Evolutionary conservation across 1,140 invertebrate species (phyloP).

Genomic region (Matsumurasca onukii): DNA sequence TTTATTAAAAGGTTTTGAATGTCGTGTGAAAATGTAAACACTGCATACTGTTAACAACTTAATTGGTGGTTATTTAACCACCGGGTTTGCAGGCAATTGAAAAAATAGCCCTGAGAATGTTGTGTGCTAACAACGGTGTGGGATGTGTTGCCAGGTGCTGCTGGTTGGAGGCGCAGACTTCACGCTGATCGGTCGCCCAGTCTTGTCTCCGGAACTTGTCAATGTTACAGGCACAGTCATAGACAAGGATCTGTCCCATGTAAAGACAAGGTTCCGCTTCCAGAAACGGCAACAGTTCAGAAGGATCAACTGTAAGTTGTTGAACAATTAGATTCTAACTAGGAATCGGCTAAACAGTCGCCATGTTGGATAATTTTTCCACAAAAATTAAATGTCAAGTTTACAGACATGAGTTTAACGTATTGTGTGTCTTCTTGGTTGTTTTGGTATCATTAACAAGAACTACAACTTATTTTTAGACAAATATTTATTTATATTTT

Average conservation of each 20-base stretch:
- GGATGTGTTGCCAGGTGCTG: slow-evolving; percentile 56
- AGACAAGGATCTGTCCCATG: slow-evolving; percentile 85
- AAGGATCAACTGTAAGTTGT: slow-evolving; percentile 40
- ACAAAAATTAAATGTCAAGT: not conserved
- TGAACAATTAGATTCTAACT: not conserved
- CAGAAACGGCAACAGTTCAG: slow-evolving; percentile 40
- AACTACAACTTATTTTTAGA: not conserved
- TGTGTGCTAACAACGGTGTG: slow-evolving; percentile 9
- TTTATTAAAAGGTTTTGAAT: too few species aligned
- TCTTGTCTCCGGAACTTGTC: slow-evolving; percentile 74
- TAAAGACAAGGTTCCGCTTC: slow-evolving; percentile 57
- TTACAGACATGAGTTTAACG: not conserved
- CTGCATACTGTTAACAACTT: too few species aligned
- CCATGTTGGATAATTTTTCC: not conserved
- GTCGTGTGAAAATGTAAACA: too few species aligned
- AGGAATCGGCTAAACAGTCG: not conserved
- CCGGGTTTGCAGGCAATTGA: too few species aligned
- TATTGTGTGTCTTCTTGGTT: not conserved
- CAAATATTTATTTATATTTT: not conserved
- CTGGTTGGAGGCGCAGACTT: slow-evolving; percentile 83
- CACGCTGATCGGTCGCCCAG: slow-evolving; percentile 77
- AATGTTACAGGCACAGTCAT: slow-evolving; percentile 82
- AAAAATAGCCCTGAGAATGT: slow-evolving; percentile 24
- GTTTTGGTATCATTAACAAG: not conserved
- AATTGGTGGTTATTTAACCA: too few species aligned